Percentiles rank a stretch among this genome's conserved stretches.
Conservation (phyloP, 1,140 invertebrate species). For the Trichoplusia ni region DNA sequence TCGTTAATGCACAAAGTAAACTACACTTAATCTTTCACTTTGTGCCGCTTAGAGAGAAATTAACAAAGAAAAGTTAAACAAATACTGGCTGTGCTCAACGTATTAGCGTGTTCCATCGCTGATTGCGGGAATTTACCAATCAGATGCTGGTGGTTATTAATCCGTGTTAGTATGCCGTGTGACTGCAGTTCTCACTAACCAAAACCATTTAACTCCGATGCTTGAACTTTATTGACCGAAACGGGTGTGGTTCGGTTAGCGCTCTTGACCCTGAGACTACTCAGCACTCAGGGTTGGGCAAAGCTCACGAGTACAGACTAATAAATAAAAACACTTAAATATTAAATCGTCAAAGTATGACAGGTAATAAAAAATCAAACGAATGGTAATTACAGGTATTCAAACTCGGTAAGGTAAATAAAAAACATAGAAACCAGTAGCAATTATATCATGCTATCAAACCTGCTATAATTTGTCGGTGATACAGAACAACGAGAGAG, state of each 20-base stretch:
- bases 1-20: conserved; percentile 65
- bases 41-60: conserved; percentile 69
- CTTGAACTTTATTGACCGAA: conserved; percentile 13
- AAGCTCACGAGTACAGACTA: conserved; percentile 3
- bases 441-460: too few species aligned
- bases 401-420: too few species aligned
- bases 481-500: too few species aligned
- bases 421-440: too few species aligned
- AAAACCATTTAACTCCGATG: not conserved
- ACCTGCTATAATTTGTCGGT: too few species aligned
- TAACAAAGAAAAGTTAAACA: conserved; percentile 62
- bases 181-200: conserved; percentile 27
- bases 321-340: conserved; percentile 5
- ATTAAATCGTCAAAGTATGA: conserved; percentile 40
- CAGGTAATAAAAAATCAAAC: too few species aligned
- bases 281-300: conserved; percentile 7
- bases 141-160: conserved; percentile 32
- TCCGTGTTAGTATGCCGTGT: conserved; percentile 47
- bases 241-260: not conserved
- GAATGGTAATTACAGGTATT: too few species aligned
- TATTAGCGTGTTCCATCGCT: conserved; percentile 49
- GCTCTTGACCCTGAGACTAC: conserved; percentile 7
- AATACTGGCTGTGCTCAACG: conserved; percentile 51
- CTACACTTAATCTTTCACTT: conserved; percentile 71
- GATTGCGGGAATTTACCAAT: conserved; percentile 44